phyloP scores from a whole-genome alignment of 2,797 vertebrate species.

The Champsocephalus gunnari region DNA sequence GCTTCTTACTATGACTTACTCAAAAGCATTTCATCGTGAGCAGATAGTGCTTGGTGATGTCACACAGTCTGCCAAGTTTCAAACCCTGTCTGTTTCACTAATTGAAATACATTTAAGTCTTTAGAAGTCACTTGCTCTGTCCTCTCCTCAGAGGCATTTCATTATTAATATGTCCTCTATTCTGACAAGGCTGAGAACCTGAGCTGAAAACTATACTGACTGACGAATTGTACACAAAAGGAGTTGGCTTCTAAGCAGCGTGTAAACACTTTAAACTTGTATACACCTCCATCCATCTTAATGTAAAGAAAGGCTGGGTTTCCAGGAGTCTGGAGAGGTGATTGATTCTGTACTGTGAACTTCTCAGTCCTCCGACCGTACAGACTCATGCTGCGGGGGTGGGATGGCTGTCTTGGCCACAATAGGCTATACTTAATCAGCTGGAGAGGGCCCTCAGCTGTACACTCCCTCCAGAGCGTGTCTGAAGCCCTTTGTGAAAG shows the following conservation, averaged over 20 bases:
- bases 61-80: not conserved
- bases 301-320: constrained; percentile 36
- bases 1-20: constrained; percentile 14
- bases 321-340: constrained; percentile 61
- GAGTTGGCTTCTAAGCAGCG: constrained; percentile 16
- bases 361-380: constrained; percentile 38
- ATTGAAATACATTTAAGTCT: constrained; percentile 23
- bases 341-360: constrained; percentile 62
- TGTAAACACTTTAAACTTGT: constrained; percentile 31
- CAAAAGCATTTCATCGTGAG: constrained; percentile 3
- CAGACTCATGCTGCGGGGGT: constrained; percentile 32
- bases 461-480: constrained; percentile 33
- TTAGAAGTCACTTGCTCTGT: constrained; percentile 24
- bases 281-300: constrained; percentile 44
- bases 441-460: constrained; percentile 64
- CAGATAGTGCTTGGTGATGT: not conserved
- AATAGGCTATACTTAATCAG: constrained; percentile 73
- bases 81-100: constrained; percentile 10
- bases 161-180: constrained; percentile 47
- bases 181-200: constrained; percentile 25
- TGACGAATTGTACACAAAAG: constrained; percentile 15
- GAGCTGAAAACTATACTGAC: constrained; percentile 11
- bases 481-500: constrained; percentile 53
- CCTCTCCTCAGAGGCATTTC: constrained; percentile 30
- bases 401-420: constrained; percentile 40